phyloP scores from a whole-genome alignment of 2,797 vertebrate genomes.

The Diplodus puntazzo region DNA sequence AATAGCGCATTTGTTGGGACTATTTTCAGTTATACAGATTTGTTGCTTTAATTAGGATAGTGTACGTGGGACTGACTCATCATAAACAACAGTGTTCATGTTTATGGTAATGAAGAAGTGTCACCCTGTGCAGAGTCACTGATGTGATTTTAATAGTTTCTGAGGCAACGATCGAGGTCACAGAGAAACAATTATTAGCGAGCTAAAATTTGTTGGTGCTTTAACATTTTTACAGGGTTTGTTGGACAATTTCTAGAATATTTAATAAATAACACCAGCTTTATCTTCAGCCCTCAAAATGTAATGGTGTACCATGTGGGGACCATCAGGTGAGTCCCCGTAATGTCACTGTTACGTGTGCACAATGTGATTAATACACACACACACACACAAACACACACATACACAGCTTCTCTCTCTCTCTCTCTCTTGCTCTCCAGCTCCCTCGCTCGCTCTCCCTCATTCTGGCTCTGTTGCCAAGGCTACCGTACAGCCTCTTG shows the following conservation, averaged over 20 bases:
- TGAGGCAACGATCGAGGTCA: neutral
- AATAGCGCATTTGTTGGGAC: neutral
- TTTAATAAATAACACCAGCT: neutral
- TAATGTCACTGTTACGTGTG: conserved; percentile 42
- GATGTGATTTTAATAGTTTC: conserved; percentile 1
- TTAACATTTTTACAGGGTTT: conserved; percentile 4
- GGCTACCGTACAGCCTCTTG: conserved; percentile 87
- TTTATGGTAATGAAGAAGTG: conserved; percentile 13
- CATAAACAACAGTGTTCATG: conserved; percentile 24
- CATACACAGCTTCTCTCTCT: conserved; percentile 18
- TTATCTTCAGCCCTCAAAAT: conserved; percentile 3
- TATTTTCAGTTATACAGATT: conserved; percentile 18
- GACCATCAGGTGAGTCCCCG: conserved; percentile 10
- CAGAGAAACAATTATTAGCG: neutral
- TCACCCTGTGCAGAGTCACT: neutral
- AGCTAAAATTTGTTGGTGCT: neutral
- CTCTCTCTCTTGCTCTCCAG: conserved; percentile 24
- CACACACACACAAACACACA: conserved; percentile 22
- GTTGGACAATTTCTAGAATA: neutral
- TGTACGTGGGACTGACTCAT: conserved; percentile 7
- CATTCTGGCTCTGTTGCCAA: conserved; percentile 86
- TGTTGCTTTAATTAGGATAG: neutral
- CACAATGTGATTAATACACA: conserved; percentile 62
- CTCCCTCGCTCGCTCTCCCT: conserved; percentile 61
- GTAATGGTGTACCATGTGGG: conserved; percentile 13